phyloP scores from a whole-genome alignment of 2,888 invertebrate species.

The Drosophila neotestacea region DNA sequence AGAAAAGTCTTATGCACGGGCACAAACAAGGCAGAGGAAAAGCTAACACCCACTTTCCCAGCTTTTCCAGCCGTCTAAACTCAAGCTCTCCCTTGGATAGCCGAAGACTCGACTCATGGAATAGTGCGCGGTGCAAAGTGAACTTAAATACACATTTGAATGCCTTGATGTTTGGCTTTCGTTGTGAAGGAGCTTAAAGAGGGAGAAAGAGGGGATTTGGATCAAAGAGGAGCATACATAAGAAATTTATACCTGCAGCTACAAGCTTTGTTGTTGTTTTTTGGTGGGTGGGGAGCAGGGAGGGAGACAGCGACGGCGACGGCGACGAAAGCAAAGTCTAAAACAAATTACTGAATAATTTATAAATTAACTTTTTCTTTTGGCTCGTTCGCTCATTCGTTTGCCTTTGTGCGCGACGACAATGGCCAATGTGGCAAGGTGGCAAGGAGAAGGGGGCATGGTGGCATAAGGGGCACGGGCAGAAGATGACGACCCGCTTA shows the following conservation, averaged over 20 bases:
- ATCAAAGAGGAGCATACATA: slow-evolving; percentile 71
- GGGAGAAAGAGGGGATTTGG: slow-evolving; percentile 36
- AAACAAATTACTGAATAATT: slow-evolving; percentile 83
- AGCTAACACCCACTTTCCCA: background rate
- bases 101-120: slow-evolving; percentile 21
- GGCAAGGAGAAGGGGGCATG: slow-evolving; percentile 1
- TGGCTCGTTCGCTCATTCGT: slow-evolving; percentile 45
- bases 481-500: slow-evolving; percentile 27
- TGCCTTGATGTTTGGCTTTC: slow-evolving; percentile 37
- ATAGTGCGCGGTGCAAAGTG: slow-evolving; percentile 62
- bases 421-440: slow-evolving; percentile 41
- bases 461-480: background rate
- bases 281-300: slow-evolving; percentile 15
- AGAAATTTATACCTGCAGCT: slow-evolving; percentile 67
- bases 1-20: slow-evolving; percentile 56
- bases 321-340: slow-evolving; percentile 71
- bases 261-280: slow-evolving; percentile 35
- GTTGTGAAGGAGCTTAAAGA: background rate
- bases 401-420: slow-evolving; percentile 62
- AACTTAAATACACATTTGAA: slow-evolving; percentile 76
- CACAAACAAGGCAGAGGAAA: slow-evolving; percentile 21
- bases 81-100: slow-evolving; percentile 21
- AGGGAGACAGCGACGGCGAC: slow-evolving; percentile 12
- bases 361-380: slow-evolving; percentile 77
- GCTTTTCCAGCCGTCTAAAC: slow-evolving; percentile 12